Percentiles rank a stretch among this genome's conserved stretches.
phyloP scores from a whole-genome alignment of 2,113 vertebrate species.

The Nettapus auritus region DNA sequence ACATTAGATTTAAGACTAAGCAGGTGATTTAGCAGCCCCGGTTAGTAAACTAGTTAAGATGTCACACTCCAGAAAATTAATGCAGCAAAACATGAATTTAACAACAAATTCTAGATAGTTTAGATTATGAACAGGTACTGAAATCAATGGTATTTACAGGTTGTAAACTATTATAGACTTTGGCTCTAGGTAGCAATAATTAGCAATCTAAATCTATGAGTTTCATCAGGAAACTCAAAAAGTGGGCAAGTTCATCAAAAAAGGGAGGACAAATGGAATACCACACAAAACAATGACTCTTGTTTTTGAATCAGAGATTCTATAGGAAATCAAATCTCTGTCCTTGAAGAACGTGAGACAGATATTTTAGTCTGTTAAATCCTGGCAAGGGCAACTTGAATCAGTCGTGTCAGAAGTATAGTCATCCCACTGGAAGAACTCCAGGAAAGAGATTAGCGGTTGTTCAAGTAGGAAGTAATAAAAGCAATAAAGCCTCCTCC shows the following conservation, averaged over 20 bases:
- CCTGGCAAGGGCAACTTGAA: conserved; percentile 3
- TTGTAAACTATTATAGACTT: not conserved
- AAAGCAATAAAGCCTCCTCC: conserved; percentile 43
- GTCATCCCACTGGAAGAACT: conserved; percentile 30
- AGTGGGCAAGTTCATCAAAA: not conserved
- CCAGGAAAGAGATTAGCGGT: conserved; percentile 44
- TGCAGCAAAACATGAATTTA: not conserved
- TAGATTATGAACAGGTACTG: not conserved
- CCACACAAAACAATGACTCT: rapidly evolving
- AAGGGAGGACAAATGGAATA: not conserved
- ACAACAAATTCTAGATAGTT: not conserved
- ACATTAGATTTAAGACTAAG: not conserved
- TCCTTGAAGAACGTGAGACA: conserved; percentile 13
- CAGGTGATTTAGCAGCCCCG: not conserved
- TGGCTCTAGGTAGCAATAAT: not conserved
- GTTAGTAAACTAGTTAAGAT: not conserved
- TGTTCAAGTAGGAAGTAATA: conserved; percentile 62
- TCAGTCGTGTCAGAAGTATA: not conserved
- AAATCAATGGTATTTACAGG: not conserved
- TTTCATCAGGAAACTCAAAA: not conserved
- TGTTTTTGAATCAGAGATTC: not conserved
- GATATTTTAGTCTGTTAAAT: conserved; percentile 4
- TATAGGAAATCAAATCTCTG: not conserved
- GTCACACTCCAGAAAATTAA: not conserved
- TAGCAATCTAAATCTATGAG: not conserved